Conservation (phyloP, 2,888 invertebrate genomes). For the Alsophila aescularia region DNA sequence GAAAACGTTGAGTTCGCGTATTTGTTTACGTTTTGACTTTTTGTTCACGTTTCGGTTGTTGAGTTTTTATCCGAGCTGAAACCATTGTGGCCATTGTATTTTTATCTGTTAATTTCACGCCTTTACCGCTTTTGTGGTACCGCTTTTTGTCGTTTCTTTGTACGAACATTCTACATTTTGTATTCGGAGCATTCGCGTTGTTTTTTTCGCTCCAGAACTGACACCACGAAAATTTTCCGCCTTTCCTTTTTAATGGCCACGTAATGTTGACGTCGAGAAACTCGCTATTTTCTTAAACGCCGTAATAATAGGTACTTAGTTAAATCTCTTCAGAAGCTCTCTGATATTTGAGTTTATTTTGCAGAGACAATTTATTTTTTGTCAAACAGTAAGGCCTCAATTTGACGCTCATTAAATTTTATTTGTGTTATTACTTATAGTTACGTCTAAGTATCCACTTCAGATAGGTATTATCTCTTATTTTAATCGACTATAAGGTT, state of each 20-base stretch:
- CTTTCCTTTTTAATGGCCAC: constrained; percentile 30
- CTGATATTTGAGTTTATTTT: constrained; percentile 7
- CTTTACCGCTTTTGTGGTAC: constrained; percentile 30
- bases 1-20: constrained; percentile 1
- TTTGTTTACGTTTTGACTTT: constrained; percentile 9
- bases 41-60: constrained; percentile 13
- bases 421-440: too few species aligned
- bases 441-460: too few species aligned
- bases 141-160: constrained; percentile 21
- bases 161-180: constrained; percentile 14
- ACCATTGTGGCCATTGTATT: constrained; percentile 16
- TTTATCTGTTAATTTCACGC: constrained; percentile 30
- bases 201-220: constrained; percentile 29
- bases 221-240: constrained; percentile 35
- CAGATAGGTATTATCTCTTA: too few species aligned
- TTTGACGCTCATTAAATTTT: too few species aligned
- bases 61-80: constrained; percentile 9
- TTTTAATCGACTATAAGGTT: too few species aligned
- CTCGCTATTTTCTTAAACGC: constrained; percentile 24
- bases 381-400: not conserved
- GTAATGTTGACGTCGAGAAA: constrained; percentile 30
- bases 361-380: not conserved
- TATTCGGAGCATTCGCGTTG: constrained; percentile 27
- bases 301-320: constrained; percentile 10
- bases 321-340: constrained; percentile 3